These are phyloP conservation scores for Emydoidea blandingii DNA, from an alignment of 2,797 vertebrate species.

Conservation along the genomic window DNA sequence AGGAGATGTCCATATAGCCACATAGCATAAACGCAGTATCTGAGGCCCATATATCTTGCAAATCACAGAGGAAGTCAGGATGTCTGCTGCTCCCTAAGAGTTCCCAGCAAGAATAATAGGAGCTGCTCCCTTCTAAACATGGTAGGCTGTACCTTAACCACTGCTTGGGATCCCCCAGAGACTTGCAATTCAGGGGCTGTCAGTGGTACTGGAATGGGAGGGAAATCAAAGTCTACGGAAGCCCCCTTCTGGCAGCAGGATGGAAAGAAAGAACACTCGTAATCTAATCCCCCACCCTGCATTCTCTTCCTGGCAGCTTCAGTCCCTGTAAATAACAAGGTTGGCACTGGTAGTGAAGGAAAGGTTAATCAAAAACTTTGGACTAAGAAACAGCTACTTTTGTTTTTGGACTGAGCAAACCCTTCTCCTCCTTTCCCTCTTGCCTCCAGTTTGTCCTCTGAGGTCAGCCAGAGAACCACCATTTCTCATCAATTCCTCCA, in stretches of 20 bases:
- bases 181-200: background rate
- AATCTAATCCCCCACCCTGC: conserved; percentile 2
- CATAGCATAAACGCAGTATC: background rate
- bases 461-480: conserved; percentile 40
- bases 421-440: conserved; percentile 55
- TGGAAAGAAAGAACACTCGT: background rate
- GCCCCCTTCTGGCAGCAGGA: background rate
- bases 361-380: conserved; percentile 47
- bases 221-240: background rate
- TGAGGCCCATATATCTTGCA: background rate
- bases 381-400: conserved; percentile 43
- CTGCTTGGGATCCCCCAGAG: background rate
- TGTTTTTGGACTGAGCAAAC: conserved; percentile 22
- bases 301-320: background rate
- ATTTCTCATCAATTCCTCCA: conserved; percentile 54
- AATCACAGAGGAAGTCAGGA: background rate
- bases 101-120: background rate
- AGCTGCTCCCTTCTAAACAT: background rate
- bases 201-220: background rate
- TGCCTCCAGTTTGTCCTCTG: conserved; percentile 68
- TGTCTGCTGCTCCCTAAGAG: background rate
- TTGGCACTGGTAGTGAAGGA: conserved; percentile 1
- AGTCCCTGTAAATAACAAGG: conserved; percentile 15
- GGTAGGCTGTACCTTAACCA: rapidly evolving
- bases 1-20: background rate